phyloP scores from a whole-genome alignment of 2,797 vertebrate species.

The Lagorchestes hirsutus region DNA sequence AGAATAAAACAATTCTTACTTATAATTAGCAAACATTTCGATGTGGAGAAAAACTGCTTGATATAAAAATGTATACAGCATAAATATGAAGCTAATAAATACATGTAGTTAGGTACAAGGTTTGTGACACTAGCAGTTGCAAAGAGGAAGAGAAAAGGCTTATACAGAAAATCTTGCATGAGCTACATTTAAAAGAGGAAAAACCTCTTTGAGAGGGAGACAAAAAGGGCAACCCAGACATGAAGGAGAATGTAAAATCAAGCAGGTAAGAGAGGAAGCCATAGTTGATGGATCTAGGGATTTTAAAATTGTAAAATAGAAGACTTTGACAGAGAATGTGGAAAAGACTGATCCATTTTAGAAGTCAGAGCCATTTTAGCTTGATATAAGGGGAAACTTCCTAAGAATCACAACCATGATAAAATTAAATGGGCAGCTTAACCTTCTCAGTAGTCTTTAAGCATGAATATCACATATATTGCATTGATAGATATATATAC shows the following conservation, averaged over 20 bases:
- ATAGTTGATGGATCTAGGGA: not conserved
- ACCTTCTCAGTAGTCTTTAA: not conserved
- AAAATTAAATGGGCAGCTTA: not conserved
- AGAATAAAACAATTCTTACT: not conserved
- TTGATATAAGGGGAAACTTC: not conserved
- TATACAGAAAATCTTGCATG: not conserved
- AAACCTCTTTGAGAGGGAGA: not conserved
- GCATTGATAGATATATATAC: too few species aligned
- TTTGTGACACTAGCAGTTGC: not conserved
- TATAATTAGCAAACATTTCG: not conserved
- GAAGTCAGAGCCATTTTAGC: not conserved
- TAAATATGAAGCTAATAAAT: not conserved
- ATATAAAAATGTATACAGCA: not conserved
- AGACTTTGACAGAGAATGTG: not conserved
- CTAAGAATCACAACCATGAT: not conserved
- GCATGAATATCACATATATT: not conserved
- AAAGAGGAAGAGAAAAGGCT: not conserved
- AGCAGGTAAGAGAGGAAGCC: not conserved
- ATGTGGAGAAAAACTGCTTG: not conserved
- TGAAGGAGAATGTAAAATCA: not conserved
- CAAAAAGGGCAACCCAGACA: not conserved
- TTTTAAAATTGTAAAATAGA: not conserved
- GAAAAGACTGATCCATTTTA: not conserved
- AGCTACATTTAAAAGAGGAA: not conserved
- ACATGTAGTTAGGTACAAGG: not conserved